phyloP scores from a whole-genome alignment of 2,888 invertebrate species.

The Platynereis dumerilii region DNA sequence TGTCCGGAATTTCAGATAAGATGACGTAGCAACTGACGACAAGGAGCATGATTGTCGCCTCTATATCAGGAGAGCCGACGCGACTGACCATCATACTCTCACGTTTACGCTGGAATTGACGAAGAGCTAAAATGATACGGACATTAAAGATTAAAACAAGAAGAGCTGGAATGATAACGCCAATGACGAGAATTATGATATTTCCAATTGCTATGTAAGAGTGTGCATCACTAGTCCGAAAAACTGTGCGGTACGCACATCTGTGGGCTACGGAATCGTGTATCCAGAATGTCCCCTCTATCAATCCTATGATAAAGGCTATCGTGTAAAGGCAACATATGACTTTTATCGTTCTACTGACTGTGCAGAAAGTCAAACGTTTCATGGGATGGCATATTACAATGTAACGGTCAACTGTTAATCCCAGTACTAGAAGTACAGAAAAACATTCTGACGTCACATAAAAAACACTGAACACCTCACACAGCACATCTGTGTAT shows the following conservation, averaged over 20 bases:
- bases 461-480: slow-evolving; percentile 20
- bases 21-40: slow-evolving; percentile 19
- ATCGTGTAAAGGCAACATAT: not conserved
- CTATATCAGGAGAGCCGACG: not conserved
- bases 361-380: slow-evolving; percentile 16
- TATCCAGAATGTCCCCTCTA: slow-evolving; percentile 19
- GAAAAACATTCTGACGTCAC: slow-evolving; percentile 14
- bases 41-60: slow-evolving; percentile 14
- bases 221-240: not conserved
- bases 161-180: slow-evolving; percentile 8
- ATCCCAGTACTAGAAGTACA: slow-evolving; percentile 9
- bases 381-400: slow-evolving; percentile 18
- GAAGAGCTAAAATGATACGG: slow-evolving; percentile 9
- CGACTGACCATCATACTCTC: not conserved
- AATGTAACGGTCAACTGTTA: slow-evolving; percentile 22
- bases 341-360: slow-evolving; percentile 6
- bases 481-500: slow-evolving; percentile 5
- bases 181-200: slow-evolving; percentile 9
- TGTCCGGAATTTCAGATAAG: slow-evolving; percentile 15
- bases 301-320: slow-evolving; percentile 4
- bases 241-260: slow-evolving; percentile 1
- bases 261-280: not conserved
- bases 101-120: not conserved
- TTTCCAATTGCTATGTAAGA: slow-evolving; percentile 7
- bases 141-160: slow-evolving; percentile 15